Evolutionary conservation across 92 coral and sea anemone genomes (phyloP), one percentile per base, ranked within the genome.

Genomic region (Paramuricea clavata): DNA sequence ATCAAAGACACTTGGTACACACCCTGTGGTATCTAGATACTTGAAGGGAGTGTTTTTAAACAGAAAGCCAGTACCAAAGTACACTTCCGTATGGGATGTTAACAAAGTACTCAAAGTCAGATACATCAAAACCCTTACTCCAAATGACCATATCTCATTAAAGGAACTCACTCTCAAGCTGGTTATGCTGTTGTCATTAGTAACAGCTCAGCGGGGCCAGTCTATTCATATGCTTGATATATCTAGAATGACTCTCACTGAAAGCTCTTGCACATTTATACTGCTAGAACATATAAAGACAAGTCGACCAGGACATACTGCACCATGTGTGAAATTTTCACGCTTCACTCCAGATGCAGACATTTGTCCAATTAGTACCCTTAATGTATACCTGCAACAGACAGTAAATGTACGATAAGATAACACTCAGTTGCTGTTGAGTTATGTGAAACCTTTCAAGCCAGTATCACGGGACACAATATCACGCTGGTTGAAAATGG

Each of bases 221-320:
- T 79, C 86, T 1, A 78, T 87, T 32, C 86, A 68, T 33, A n/a
- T 88, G 57, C 81, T 89, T 42, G 77, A 85, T 41, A 34, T 85
- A 50, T 74, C 50, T 82, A 92, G 90, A 19, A 89, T 92, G 82
- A 83, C 68, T 39, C 69, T 89, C 81, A 76, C 92, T 34, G 78
- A 72, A 34, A 41, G 19, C 12, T 12, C 12, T 39, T 72, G 78
- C 34, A 33, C 49, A 16, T 72, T 72, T 22, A 11, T 12, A 22
- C 61, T 33, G 77, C 84, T 86, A 31, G 77, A 86, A 35, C 85
- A 76, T 47, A 78, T 36, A 19, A 86, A 86, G 69, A 86, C 85
- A 31, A 86, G 89, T 69, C 56, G 34, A 21, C 89, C 78, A 16
- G 61, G 41, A 13, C 35, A 83, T 17, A 5, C 2, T 34, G 34